phyloP scores from a whole-genome alignment of 2,797 vertebrate species.

The Premnoplex brunnescens region DNA sequence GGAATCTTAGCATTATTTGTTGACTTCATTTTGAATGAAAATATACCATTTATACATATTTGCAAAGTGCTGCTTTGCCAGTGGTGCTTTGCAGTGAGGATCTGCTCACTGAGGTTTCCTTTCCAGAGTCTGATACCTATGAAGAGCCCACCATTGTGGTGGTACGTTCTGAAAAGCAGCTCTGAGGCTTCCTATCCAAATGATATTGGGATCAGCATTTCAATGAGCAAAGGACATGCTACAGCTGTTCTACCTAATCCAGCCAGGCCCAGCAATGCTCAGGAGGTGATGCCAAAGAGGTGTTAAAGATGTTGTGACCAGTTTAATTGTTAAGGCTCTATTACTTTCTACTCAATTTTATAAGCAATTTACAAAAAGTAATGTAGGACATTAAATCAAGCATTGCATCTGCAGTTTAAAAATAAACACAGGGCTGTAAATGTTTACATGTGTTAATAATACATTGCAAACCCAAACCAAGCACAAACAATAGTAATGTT shows the following conservation, averaged over 20 bases:
- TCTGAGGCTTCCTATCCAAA: background rate
- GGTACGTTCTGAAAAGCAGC: background rate
- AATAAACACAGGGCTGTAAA: background rate
- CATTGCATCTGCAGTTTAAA: background rate
- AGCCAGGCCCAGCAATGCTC: background rate
- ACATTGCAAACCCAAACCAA: background rate
- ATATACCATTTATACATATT: background rate
- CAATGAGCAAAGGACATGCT: background rate
- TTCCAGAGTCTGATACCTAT: background rate
- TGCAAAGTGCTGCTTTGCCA: background rate
- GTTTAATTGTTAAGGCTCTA: background rate
- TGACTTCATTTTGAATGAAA: background rate
- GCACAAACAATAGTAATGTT: background rate
- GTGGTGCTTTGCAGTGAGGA: background rate
- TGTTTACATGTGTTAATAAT: constrained; percentile 20
- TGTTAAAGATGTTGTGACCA: background rate
- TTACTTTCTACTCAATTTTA: background rate
- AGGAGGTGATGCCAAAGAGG: background rate
- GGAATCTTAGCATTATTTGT: background rate
- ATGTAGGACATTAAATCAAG: background rate
- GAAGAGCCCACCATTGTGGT: background rate
- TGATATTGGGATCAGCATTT: background rate
- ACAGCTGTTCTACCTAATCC: background rate
- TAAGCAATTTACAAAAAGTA: background rate
- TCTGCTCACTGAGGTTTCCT: background rate